Evolutionary conservation across 2,797 vertebrate species (phyloP).

Genomic region (Helostoma temminkii): DNA sequence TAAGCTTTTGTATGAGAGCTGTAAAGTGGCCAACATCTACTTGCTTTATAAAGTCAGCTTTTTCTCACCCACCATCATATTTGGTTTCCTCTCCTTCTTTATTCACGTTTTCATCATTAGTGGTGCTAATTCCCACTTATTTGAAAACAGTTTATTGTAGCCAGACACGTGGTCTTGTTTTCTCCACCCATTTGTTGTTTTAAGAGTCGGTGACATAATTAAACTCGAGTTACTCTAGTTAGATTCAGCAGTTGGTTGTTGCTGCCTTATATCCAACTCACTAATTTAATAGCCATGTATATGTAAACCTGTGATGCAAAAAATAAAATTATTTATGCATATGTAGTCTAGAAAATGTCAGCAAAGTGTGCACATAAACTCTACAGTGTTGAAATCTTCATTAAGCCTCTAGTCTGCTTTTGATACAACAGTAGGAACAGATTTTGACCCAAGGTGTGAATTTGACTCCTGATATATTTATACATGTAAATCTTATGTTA

Average conservation of each 20-base stretch:
- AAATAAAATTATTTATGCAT: slow-evolving; percentile 65
- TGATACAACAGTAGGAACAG: slow-evolving; percentile 47
- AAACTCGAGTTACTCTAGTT: slow-evolving; percentile 54
- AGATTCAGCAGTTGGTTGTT: slow-evolving; percentile 56
- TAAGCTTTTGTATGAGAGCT: slow-evolving; percentile 92
- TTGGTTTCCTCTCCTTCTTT: slow-evolving; percentile 74
- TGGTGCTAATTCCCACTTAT: slow-evolving; percentile 48
- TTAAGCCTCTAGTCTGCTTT: slow-evolving; percentile 41
- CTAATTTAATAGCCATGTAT: slow-evolving; percentile 70
- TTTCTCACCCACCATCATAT: slow-evolving; percentile 83
- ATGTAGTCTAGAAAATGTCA: slow-evolving; percentile 59
- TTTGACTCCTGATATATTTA: slow-evolving; percentile 65
- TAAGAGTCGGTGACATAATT: slow-evolving; percentile 47
- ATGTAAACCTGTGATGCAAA: slow-evolving; percentile 72
- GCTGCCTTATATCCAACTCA: slow-evolving; percentile 69
- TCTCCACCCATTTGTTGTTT: slow-evolving; percentile 32
- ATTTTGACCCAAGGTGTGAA: slow-evolving; percentile 45
- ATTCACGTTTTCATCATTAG: slow-evolving; percentile 50
- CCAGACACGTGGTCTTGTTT: slow-evolving; percentile 32
- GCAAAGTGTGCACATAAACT: slow-evolving; percentile 49
- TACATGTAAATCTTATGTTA: slow-evolving; percentile 62
- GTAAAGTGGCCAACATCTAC: slow-evolving; percentile 85
- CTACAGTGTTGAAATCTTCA: slow-evolving; percentile 31
- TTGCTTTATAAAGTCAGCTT: slow-evolving; percentile 87
- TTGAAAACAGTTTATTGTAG: slow-evolving; percentile 30